These are phyloP conservation scores for Drosophila neocordata DNA, from an alignment of 1,140 invertebrate species.

Conservation along the genomic window DNA sequence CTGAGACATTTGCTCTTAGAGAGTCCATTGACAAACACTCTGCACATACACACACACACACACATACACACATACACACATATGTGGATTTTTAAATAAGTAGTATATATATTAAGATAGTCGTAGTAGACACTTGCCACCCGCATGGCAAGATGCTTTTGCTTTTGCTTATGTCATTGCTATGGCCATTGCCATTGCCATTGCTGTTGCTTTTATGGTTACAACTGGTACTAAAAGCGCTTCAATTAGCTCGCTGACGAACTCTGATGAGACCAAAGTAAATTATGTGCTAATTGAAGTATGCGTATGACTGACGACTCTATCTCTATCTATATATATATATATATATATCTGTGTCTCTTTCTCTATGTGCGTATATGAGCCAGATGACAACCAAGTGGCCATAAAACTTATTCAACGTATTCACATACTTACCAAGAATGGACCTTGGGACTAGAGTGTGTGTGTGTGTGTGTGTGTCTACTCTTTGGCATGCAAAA, in stretches of 20 bases:
- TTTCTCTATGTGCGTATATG: background rate
- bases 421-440: background rate
- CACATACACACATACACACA: background rate
- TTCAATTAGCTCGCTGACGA: slow-evolving; percentile 75
- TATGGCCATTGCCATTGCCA: background rate
- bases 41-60: slow-evolving; percentile 11
- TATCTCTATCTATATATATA: background rate
- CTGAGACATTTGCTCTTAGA: background rate
- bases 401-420: slow-evolving; percentile 44
- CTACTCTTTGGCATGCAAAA: slow-evolving; percentile 1
- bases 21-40: background rate
- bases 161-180: slow-evolving; percentile 30
- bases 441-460: background rate
- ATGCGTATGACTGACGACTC: slow-evolving; percentile 39
- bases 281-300: slow-evolving; percentile 79
- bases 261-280: slow-evolving; percentile 73
- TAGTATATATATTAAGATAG: background rate
- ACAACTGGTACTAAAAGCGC: slow-evolving; percentile 64
- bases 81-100: background rate
- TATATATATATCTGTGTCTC: background rate
- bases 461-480: too few species aligned
- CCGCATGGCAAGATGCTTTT: slow-evolving; percentile 22
- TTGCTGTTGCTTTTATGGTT: slow-evolving; percentile 59
- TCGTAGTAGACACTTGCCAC: background rate
- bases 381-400: slow-evolving; percentile 25